Conservation (phyloP, 2,797 vertebrate genomes). For the Cygnus olor region DNA sequence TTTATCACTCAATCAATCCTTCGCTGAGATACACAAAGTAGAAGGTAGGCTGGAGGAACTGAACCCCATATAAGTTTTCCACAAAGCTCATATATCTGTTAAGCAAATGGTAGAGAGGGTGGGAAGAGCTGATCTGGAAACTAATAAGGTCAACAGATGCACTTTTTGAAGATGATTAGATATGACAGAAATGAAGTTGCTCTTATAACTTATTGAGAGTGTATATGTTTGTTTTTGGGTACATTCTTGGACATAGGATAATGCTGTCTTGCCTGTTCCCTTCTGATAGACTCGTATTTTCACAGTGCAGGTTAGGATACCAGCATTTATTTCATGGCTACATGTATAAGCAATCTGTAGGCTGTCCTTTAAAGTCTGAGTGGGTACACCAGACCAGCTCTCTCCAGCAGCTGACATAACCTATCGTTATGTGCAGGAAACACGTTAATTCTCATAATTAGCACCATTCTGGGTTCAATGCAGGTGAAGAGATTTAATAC, state of each 20-base stretch:
- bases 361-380: constrained; percentile 25
- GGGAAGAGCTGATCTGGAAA: not conserved
- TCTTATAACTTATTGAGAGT: not conserved
- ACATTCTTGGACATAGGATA: not conserved
- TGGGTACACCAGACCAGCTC: constrained; percentile 40
- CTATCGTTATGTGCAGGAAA: constrained; percentile 43
- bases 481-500: constrained; percentile 29
- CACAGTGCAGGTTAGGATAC: not conserved
- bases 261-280: not conserved
- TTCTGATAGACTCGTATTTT: not conserved
- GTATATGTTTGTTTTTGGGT: not conserved
- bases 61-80: not conserved
- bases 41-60: not conserved
- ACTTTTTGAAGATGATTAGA: constrained; percentile 8
- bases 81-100: not conserved
- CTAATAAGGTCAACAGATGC: not conserved
- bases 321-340: constrained; percentile 3
- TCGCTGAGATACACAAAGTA: not conserved
- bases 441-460: constrained; percentile 67
- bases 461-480: constrained; percentile 25
- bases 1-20: not conserved
- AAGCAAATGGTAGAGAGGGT: not conserved
- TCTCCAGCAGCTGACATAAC: constrained; percentile 37
- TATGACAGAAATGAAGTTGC: not conserved
- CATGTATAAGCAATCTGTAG: not conserved